Base-by-base conservation (phyloP, 2,113 vertebrate species). In the Seriola rivoliana region DNA sequence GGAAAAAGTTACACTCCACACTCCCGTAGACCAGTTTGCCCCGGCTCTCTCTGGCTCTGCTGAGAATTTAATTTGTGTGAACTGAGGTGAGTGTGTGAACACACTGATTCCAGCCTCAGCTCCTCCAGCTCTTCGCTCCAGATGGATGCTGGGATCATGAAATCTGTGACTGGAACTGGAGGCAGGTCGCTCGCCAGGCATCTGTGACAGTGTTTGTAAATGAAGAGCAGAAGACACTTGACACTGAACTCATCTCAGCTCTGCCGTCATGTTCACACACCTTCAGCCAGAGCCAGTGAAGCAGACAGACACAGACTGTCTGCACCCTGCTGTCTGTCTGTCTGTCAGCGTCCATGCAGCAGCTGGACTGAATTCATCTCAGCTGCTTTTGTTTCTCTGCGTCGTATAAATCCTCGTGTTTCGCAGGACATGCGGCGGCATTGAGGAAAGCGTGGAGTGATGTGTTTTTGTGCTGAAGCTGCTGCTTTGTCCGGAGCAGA, bases 201-300 rank as follows among this genome's bases (percentile, higher is more conserved):
- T 25, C 25, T 25, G 25, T 25, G 25, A 25, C 25, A 25, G 25
- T 25, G 25, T 25, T 25, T 25, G 29, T 29, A 29, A 38, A 29
- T 76, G 32, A 68, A 9, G 54, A 5, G 42, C 5, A 25, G 21
- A 3, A 70, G 46, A 48, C 63, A 32, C 44, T 59, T 81, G 36
- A 84, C 71, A 76, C 57, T 62, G 11, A 13, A 60, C 55, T 71
- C 57, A 0, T 63, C 19, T 62, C 67, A 48, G 69, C 19, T 52
- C 50, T 52, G 50, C 19, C 19, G 7, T 52, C 19, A 7, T 50
- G 46, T 52, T 21, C 7, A 52, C 54, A n/a, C 46, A 44, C 52
- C 75, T 32, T 85, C 78, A 85, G 55, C 52, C 79, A 78, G 72
- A 78, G 74, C 46, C 64, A 58, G 52, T 13, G 72, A 74, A 29